phyloP scores from a whole-genome alignment of 2,113 vertebrate species.

The Hemiscyllium ocellatum region DNA sequence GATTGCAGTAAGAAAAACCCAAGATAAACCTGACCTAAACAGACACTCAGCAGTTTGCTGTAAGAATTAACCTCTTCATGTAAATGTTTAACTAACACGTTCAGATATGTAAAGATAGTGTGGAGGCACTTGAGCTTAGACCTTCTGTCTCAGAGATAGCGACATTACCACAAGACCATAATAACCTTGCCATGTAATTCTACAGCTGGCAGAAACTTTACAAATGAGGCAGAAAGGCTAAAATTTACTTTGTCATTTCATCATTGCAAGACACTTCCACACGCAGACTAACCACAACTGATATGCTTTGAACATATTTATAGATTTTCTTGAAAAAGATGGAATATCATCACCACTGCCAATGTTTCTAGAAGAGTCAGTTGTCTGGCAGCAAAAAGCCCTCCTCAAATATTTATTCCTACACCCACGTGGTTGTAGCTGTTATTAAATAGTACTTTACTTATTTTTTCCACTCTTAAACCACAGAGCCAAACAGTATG shows the following conservation, averaged over 20 bases:
- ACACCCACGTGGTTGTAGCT: neutral
- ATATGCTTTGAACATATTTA: neutral
- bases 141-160: too few species aligned
- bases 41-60: neutral
- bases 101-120: too few species aligned
- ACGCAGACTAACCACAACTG: neutral
- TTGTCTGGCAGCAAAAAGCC: neutral
- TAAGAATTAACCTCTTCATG: neutral
- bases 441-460: neutral
- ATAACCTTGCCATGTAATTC: neutral
- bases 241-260: neutral
- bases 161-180: too few species aligned
- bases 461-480: constrained; percentile 4
- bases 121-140: too few species aligned
- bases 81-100: too few species aligned
- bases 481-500: constrained; percentile 2
- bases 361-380: neutral
- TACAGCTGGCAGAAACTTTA: neutral
- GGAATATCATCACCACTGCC: neutral
- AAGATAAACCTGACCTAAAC: neutral
- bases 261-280: neutral
- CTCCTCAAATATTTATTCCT: constrained; percentile 20
- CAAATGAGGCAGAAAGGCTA: neutral
- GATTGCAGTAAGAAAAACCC: neutral
- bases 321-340: constrained; percentile 2